Base-by-base conservation (phyloP, 2,113 vertebrate species). In the Amphiprion percula region DNA sequence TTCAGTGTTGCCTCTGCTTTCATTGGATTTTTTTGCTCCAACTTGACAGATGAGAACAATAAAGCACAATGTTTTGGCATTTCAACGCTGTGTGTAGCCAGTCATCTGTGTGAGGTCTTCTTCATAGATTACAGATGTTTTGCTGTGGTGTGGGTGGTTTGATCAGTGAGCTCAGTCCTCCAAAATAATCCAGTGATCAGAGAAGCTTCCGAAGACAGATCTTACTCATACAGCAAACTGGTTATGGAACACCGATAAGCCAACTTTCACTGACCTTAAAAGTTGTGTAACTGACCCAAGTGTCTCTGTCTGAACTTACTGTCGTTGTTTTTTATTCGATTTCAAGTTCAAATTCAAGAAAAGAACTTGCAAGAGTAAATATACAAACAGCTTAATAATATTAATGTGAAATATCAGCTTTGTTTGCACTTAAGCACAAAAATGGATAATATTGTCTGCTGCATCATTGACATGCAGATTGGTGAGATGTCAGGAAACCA, bases 41-140 rank as follows among this genome's bases (percentile, higher is more conserved):
- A 11, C 33, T 23, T 70, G 70, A 84, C 69, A 70, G 82, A 74
- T 60, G 54, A 80, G n/a, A 87, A 77, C 59, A 94, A 92, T 94
- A 93, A 94, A 95, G 21, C 21, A 41, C 60, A 68, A 73, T 16
- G 5, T 68, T 83, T 79, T 44, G 63, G 84, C 90, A 92, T 88
- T 47, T 69, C 54, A 64, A 81, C 47, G 11, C 28, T 26, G 68
- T 87, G 68, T 85, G 50, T 37, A 71, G 70, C 84, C 55, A 55
- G 1, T 86, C 56, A 50, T 75, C 19, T 67, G n/a, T 75, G 5
- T 72, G 54, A 5, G n/a, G 23, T 7, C 23, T 30, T 33, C 14
- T 58, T 67, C 14, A 61, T 30, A 4, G 44, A 10, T 58, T 7
- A 1, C 9, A 50, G 3, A 54, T 19, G 19, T 59, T 66, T 50